These are phyloP conservation scores for Pseudorectes ferrugineus DNA, from an alignment of 2,113 vertebrate genomes.

Conservation along the genomic window DNA sequence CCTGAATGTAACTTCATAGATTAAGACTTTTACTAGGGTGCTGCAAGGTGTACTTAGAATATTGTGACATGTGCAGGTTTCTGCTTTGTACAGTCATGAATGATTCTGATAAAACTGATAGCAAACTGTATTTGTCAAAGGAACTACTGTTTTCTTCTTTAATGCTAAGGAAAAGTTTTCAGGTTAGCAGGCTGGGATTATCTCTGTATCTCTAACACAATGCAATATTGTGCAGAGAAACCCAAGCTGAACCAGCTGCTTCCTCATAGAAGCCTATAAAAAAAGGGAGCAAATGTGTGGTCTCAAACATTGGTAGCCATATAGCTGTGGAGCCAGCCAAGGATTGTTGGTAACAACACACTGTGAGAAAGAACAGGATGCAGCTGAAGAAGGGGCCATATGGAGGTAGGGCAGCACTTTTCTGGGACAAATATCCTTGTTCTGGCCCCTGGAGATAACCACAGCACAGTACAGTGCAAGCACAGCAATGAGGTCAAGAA, in stretches of 20 bases:
- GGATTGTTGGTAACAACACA: not conserved
- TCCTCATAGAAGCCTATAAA: not conserved
- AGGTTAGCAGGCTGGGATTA: not conserved
- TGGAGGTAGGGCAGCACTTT: accelerated
- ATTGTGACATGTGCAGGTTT: not conserved
- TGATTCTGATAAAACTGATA: not conserved
- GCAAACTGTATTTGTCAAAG: not conserved
- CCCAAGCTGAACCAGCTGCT: not conserved
- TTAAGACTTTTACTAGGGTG: not conserved
- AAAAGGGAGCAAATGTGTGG: not conserved
- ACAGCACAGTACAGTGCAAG: not conserved
- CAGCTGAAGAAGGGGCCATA: not conserved
- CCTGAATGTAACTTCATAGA: not conserved
- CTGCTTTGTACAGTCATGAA: not conserved
- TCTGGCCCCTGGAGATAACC: not conserved
- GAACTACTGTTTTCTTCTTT: not conserved
- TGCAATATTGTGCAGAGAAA: not conserved
- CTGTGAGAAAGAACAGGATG: not conserved
- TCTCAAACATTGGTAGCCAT: not conserved
- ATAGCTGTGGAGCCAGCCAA: not conserved
- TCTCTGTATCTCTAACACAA: not conserved
- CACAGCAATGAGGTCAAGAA: not conserved
- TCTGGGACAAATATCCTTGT: not conserved
- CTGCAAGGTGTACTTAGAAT: not conserved
- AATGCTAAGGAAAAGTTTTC: not conserved